Evolutionary conservation across 2,888 invertebrate genomes (phyloP).

Genomic region (Spilarctia lutea): DNA sequence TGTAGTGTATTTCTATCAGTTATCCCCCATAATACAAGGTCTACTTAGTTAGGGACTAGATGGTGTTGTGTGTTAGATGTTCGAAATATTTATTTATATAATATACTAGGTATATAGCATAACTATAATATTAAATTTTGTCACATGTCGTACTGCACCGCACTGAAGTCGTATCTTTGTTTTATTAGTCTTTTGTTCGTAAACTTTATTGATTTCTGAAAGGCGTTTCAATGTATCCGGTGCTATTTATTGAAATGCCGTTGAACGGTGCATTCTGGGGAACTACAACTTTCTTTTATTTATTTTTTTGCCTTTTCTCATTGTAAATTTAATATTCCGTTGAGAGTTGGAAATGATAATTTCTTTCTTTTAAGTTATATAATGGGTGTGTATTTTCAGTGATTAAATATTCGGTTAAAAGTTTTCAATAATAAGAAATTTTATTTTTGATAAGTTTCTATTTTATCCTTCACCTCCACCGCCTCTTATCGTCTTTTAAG

Average conservation of each 20-base stretch:
- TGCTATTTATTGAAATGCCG: slow-evolving; percentile 29
- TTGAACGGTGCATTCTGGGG: slow-evolving; percentile 8
- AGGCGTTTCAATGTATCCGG: slow-evolving; percentile 40
- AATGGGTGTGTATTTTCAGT: neutral
- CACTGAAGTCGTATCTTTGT: slow-evolving; percentile 24
- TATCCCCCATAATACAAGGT: no score
- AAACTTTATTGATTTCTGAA: slow-evolving; percentile 37
- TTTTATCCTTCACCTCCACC: neutral
- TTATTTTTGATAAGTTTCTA: neutral
- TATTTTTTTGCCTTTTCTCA: slow-evolving; percentile 7
- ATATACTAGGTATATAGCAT: neutral
- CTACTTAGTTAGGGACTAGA: no score
- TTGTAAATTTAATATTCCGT: slow-evolving; percentile 4
- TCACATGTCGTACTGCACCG: slow-evolving; percentile 8
- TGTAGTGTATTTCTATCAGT: no score
- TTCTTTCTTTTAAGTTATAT: neutral
- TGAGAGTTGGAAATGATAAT: neutral
- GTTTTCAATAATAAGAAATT: neutral
- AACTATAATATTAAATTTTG: neutral
- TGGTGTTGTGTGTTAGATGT: no score
- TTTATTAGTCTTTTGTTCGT: slow-evolving; percentile 36
- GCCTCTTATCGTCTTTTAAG: neutral
- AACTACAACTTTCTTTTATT: slow-evolving; percentile 17
- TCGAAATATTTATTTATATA: no score
- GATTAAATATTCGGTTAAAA: neutral